Evolutionary conservation across 2,797 vertebrate genomes (phyloP).

Genomic region (Lagothrix lagotricha): DNA sequence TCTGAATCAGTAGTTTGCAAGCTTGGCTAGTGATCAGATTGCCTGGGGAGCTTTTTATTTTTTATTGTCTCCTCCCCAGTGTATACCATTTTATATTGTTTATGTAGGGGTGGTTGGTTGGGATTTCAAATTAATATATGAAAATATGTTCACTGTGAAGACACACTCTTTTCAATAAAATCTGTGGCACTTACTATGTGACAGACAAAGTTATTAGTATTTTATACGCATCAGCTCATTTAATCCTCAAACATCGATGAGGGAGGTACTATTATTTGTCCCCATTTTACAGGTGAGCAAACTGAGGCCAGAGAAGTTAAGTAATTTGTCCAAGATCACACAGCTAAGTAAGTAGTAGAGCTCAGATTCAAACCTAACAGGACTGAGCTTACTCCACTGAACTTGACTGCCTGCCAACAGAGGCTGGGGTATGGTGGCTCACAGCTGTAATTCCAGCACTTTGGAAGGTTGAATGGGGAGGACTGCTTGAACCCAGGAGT

Average conservation of each 20-base stretch:
- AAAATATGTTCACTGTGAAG: neutral
- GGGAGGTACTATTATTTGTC: neutral
- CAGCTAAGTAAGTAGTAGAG: neutral
- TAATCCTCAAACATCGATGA: neutral
- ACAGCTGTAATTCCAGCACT: neutral
- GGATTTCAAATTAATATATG: constrained; percentile 34
- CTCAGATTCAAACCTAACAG: neutral
- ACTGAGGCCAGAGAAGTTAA: constrained; percentile 13
- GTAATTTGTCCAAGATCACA: neutral
- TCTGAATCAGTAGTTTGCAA: constrained; percentile 10
- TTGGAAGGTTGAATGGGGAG: neutral
- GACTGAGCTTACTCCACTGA: neutral
- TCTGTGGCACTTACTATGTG: neutral
- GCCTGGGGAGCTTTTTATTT: constrained; percentile 41
- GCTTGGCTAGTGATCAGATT: constrained; percentile 8
- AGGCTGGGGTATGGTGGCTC: neutral
- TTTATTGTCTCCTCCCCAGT: neutral
- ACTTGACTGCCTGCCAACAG: neutral
- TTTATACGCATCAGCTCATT: neutral
- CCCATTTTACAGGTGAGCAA: neutral
- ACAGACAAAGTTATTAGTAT: neutral
- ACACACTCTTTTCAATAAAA: neutral
- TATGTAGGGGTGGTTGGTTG: neutral
- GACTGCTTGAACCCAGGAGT: neutral
- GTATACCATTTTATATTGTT: neutral